Evolutionary conservation across 2,113 vertebrate species (phyloP).

Genomic region (Leucosticte australis): DNA sequence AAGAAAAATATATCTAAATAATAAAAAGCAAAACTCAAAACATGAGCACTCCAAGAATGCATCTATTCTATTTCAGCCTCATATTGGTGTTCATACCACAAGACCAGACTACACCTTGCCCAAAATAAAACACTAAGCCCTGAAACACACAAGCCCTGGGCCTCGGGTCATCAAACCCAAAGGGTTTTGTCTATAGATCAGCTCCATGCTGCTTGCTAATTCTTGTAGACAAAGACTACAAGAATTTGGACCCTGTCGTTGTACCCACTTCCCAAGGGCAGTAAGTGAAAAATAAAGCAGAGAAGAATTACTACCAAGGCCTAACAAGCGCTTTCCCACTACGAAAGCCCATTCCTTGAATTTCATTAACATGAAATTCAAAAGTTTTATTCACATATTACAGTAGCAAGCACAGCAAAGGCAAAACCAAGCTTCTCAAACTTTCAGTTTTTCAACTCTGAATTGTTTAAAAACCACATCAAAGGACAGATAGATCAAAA

Average conservation of each 20-base stretch:
- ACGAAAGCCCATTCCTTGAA: background rate
- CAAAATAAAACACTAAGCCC: background rate
- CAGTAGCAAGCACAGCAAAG: background rate
- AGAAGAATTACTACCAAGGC: background rate
- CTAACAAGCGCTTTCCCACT: background rate
- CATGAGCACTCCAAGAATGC: background rate
- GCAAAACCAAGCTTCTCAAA: background rate
- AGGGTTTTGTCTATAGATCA: background rate
- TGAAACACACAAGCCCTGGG: background rate
- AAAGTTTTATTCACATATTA: background rate
- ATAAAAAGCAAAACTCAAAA: background rate
- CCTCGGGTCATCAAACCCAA: background rate
- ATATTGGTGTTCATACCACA: background rate
- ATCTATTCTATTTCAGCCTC: background rate
- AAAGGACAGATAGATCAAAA: background rate
- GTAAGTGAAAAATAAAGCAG: background rate
- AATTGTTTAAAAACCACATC: background rate
- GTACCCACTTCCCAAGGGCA: background rate
- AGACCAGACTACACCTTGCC: background rate
- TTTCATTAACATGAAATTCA: background rate
- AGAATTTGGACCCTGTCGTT: background rate
- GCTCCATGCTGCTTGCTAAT: background rate
- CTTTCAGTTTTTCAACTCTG: background rate
- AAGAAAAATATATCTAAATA: background rate
- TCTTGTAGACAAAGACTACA: background rate